Percentiles rank a stretch among this genome's conserved stretches.
phyloP scores from a whole-genome alignment of 2,113 vertebrate genomes.

The Maccullochella peelii region DNA sequence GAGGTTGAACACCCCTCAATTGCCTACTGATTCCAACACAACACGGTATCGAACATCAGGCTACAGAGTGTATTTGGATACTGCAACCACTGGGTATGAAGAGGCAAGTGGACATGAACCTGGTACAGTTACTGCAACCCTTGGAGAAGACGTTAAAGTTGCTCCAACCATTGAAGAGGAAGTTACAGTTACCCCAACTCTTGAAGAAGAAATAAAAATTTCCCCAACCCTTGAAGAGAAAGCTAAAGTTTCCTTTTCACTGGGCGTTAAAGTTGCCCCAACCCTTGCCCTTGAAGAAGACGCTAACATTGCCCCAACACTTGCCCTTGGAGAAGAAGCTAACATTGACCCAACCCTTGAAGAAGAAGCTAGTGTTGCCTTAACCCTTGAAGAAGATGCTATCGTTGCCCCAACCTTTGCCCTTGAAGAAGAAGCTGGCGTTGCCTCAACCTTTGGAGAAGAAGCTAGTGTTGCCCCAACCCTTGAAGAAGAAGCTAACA shows the following conservation, averaged over 20 bases:
- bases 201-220: slow-evolving; percentile 10
- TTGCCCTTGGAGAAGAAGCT: neutral
- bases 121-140: slow-evolving; percentile 23
- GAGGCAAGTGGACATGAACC: slow-evolving; percentile 64
- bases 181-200: neutral
- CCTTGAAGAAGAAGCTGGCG: slow-evolving; percentile 3
- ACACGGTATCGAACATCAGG: slow-evolving; percentile 36
- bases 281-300: neutral
- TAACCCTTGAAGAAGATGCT: neutral
- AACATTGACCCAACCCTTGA: neutral
- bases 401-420: neutral
- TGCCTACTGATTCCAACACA: slow-evolving; percentile 17
- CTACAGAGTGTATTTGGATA: slow-evolving; percentile 46
- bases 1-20: slow-evolving; percentile 2
- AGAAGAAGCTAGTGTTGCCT: neutral
- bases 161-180: slow-evolving; percentile 4
- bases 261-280: no score
- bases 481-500: neutral
- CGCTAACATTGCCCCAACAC: no score
- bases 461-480: neutral
- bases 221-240: neutral
- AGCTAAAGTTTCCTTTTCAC: no score
- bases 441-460: slow-evolving; percentile 10
- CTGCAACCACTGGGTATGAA: slow-evolving; percentile 48
- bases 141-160: slow-evolving; percentile 28